These are phyloP conservation scores for Phyllotreta striolata DNA, from an alignment of 2,888 invertebrate genomes.

Conservation along the genomic window DNA sequence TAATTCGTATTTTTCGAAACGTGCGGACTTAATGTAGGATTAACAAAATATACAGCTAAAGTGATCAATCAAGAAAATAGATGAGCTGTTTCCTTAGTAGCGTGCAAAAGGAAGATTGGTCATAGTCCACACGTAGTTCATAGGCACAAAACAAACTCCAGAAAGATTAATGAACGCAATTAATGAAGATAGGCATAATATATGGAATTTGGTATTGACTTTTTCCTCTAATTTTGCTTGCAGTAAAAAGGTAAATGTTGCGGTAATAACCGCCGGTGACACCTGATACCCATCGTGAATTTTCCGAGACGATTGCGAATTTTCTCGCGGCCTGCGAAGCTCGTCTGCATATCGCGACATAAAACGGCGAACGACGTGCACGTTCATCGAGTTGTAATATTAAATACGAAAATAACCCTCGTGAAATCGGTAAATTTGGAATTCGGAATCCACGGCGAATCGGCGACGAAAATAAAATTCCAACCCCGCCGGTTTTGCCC, in stretches of 20 bases:
- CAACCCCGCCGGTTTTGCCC: background rate
- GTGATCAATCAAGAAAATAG: constrained; percentile 23
- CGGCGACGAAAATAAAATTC: constrained; percentile 3
- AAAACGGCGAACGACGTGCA: too few species aligned
- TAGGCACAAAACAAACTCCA: background rate
- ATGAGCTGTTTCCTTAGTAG: constrained; percentile 20
- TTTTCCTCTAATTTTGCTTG: too few species aligned
- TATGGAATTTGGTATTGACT: too few species aligned
- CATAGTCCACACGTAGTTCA: constrained; percentile 9
- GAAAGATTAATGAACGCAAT: constrained; percentile 20
- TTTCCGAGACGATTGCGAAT: too few species aligned
- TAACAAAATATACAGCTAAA: constrained; percentile 14
- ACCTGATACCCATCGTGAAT: too few species aligned
- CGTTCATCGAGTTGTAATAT: too few species aligned
- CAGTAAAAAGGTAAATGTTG: too few species aligned
- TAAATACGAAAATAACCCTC: too few species aligned
- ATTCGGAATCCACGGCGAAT: background rate
- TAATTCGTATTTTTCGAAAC: background rate
- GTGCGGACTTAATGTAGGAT: background rate
- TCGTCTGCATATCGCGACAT: too few species aligned
- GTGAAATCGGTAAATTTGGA: background rate
- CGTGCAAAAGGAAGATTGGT: constrained; percentile 20
- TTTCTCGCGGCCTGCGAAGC: too few species aligned
- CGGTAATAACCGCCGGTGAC: too few species aligned
- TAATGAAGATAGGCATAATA: constrained; percentile 11